phyloP scores from a whole-genome alignment of 2,888 invertebrate species.

The Nudaria mundana region DNA sequence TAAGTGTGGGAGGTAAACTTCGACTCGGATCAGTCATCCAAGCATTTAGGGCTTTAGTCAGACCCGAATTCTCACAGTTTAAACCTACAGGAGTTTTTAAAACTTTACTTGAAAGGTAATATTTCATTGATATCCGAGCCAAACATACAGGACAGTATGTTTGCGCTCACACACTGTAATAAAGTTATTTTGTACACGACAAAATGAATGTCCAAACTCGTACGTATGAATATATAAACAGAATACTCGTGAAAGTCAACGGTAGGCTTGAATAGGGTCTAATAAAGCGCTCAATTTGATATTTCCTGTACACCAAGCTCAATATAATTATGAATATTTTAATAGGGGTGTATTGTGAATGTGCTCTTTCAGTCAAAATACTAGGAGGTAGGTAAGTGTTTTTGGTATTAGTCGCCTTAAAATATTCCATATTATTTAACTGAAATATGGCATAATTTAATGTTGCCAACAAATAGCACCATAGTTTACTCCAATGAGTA shows the following conservation, averaged over 20 bases:
- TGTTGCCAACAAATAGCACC: background rate
- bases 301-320: conserved; percentile 9
- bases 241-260: conserved; percentile 1
- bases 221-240: conserved; percentile 3
- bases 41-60: too few species aligned
- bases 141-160: background rate
- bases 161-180: conserved; percentile 2
- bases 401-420: too few species aligned
- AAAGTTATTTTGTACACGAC: conserved; percentile 1
- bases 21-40: background rate
- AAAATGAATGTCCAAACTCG: background rate
- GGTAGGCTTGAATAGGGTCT: conserved; percentile 7
- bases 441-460: too few species aligned
- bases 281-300: conserved; percentile 10
- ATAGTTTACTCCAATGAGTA: too few species aligned
- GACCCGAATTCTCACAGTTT: background rate
- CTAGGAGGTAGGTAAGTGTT: too few species aligned
- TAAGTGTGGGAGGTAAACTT: background rate
- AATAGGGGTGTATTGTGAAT: conserved; percentile 7
- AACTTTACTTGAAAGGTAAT: background rate
- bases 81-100: too few species aligned
- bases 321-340: conserved; percentile 11
- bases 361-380: conserved; percentile 3
- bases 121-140: background rate
- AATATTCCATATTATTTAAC: too few species aligned